These are phyloP conservation scores for Petaurus breviceps DNA, from an alignment of 2,113 vertebrate species.

Conservation along the genomic window DNA sequence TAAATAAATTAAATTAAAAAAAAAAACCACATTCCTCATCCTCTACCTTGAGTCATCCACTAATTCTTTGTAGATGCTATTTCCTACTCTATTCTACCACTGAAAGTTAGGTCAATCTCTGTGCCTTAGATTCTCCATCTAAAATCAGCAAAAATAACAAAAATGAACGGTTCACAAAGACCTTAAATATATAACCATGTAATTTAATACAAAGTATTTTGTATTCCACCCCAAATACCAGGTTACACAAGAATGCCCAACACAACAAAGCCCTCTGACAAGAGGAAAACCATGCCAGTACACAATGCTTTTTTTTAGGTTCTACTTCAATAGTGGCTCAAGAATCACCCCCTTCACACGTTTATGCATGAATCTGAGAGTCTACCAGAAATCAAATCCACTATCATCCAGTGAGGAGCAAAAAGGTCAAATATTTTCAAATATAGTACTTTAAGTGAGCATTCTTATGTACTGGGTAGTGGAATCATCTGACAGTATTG, in stretches of 20 bases:
- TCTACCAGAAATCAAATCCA: slow-evolving; percentile 22
- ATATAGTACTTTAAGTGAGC: neutral
- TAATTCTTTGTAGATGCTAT: neutral
- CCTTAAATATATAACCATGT: neutral
- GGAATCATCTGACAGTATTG: neutral
- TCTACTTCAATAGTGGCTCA: neutral
- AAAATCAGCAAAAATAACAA: slow-evolving; percentile 24
- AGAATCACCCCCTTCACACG: slow-evolving; percentile 20
- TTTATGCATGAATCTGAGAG: slow-evolving; percentile 25
- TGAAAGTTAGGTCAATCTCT: neutral
- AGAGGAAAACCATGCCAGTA: neutral
- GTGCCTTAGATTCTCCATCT: neutral
- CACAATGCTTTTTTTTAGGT: neutral
- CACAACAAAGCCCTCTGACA: slow-evolving; percentile 16
- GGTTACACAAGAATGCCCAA: neutral
- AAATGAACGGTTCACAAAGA: neutral
- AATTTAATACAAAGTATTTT: slow-evolving; percentile 33
- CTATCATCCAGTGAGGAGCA: slow-evolving; percentile 13
- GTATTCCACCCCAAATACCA: neutral
- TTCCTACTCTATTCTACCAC: neutral
- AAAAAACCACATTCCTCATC: too few relatives aligned
- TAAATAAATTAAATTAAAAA: too few relatives aligned
- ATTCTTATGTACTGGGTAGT: too few relatives aligned
- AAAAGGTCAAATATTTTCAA: neutral
- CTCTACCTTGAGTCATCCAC: too few relatives aligned